These are phyloP conservation scores for Lasioglossum calceatum DNA, from an alignment of 2,888 invertebrate genomes.

Conservation along the genomic window DNA sequence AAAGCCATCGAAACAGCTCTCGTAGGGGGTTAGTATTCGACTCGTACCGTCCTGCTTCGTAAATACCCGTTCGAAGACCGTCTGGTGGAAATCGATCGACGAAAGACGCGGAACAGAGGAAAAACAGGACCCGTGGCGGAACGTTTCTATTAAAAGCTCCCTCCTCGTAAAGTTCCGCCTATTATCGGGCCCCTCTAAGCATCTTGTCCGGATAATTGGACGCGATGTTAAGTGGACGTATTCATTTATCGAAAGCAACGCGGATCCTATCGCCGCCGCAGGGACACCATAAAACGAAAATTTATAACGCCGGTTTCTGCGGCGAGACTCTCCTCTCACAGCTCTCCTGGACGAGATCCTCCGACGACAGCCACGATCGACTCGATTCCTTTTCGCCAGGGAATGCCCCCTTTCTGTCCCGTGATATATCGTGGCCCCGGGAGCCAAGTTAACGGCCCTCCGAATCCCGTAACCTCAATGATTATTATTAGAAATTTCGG, in stretches of 20 bases:
- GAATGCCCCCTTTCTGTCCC: neutral
- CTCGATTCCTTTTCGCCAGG: neutral
- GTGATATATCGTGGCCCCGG: neutral
- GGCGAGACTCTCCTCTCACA: neutral
- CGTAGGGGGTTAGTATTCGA: neutral
- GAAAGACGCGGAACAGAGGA: neutral
- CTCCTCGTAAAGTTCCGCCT: slow-evolving; percentile 26
- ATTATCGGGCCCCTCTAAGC: slow-evolving; percentile 26
- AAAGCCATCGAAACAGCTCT: neutral
- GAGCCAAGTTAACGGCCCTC: neutral
- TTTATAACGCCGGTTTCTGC: slow-evolving; percentile 27
- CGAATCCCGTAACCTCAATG: neutral
- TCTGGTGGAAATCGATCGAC: neutral
- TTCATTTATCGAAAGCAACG: slow-evolving; percentile 30
- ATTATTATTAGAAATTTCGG: neutral
- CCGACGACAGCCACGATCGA: neutral
- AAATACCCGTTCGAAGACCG: neutral
- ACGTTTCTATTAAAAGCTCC: slow-evolving; percentile 19
- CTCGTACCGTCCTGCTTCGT: neutral
- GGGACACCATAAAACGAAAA: slow-evolving; percentile 23
- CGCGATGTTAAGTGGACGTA: slow-evolving; percentile 26
- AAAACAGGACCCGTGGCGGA: neutral
- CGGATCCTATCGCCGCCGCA: slow-evolving; percentile 23
- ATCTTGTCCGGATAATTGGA: slow-evolving; percentile 34
- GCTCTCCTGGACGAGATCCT: neutral